phyloP scores from a whole-genome alignment of 2,797 vertebrate genomes.

The Enteromius afrohamiltoni region DNA sequence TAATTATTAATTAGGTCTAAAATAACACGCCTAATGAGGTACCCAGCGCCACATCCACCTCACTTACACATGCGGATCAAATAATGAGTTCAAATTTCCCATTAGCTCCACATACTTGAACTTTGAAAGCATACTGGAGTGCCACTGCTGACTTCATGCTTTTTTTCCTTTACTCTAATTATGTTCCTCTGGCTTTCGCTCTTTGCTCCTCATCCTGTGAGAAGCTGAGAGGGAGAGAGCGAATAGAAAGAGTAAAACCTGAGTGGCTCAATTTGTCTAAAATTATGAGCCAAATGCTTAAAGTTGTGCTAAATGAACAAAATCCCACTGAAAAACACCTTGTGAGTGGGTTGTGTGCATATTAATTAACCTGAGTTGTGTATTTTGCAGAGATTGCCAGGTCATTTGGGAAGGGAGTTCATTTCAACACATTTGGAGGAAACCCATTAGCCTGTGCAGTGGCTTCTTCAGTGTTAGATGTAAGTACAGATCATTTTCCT shows the following conservation, averaged over 20 bases:
- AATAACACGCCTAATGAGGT: not conserved
- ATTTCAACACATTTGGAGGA: constrained; percentile 94
- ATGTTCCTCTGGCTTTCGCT: not conserved
- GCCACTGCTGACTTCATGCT: not conserved
- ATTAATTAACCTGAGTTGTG: not conserved
- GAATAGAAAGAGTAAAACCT: not conserved
- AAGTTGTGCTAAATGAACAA: not conserved
- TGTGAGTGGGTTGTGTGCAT: too few relatives aligned
- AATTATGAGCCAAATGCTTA: not conserved
- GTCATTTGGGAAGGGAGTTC: constrained; percentile 76
- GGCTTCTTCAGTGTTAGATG: constrained; percentile 89
- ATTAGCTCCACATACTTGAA: not conserved
- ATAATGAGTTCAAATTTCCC: not conserved
- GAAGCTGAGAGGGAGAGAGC: not conserved
- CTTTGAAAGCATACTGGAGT: not conserved
- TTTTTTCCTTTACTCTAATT: not conserved
- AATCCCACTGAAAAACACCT: not conserved
- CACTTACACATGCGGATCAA: not conserved
- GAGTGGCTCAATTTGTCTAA: not conserved
- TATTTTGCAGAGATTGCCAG: constrained; percentile 84
- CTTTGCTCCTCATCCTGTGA: not conserved
- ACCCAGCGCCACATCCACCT: not conserved
- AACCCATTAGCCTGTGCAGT: constrained; percentile 85
- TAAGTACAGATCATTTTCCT: constrained; percentile 63
- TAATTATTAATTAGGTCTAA: not conserved